Evolutionary conservation across 1,140 invertebrate genomes (phyloP).

Genomic region (Schlechtendalia chinensis): DNA sequence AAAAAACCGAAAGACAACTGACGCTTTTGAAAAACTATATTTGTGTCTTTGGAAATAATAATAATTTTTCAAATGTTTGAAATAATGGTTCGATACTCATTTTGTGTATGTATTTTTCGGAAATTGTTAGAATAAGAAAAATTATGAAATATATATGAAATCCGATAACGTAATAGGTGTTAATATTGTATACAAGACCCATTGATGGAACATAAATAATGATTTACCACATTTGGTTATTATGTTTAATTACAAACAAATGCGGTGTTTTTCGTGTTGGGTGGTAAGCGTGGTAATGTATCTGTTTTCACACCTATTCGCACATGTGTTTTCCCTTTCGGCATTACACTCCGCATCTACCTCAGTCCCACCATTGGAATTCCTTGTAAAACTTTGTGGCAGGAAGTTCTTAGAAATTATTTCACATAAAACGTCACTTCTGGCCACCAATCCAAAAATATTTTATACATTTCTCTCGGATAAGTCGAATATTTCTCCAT

Average conservation of each 20-base stretch:
- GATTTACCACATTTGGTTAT: background rate
- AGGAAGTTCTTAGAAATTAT: background rate
- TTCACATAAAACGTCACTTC: background rate
- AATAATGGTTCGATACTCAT: too few relatives aligned
- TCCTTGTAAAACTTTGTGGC: background rate
- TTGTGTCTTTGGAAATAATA: too few relatives aligned
- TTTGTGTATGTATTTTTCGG: too few relatives aligned
- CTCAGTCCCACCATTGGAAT: too few relatives aligned
- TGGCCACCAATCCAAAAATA: background rate
- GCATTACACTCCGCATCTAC: background rate
- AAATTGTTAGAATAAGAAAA: too few relatives aligned
- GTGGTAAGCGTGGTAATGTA: conserved; percentile 10
- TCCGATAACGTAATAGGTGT: too few relatives aligned
- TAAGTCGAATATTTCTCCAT: background rate
- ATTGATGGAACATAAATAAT: background rate
- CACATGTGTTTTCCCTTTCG: conserved; percentile 22
- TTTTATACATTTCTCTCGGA: background rate
- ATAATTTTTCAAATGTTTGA: too few relatives aligned
- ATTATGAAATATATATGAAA: too few relatives aligned
- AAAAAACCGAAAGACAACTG: too few relatives aligned
- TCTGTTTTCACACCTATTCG: conserved; percentile 49
- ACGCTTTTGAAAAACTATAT: too few relatives aligned
- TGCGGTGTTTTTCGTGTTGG: conserved; percentile 18
- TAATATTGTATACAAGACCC: background rate
- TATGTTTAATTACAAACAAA: conserved; percentile 44